A percentile compares a stretch with the other conserved stretches of the same genome.
phyloP scores from a whole-genome alignment of 2,113 vertebrate species.

The Struthidea cinerea region DNA sequence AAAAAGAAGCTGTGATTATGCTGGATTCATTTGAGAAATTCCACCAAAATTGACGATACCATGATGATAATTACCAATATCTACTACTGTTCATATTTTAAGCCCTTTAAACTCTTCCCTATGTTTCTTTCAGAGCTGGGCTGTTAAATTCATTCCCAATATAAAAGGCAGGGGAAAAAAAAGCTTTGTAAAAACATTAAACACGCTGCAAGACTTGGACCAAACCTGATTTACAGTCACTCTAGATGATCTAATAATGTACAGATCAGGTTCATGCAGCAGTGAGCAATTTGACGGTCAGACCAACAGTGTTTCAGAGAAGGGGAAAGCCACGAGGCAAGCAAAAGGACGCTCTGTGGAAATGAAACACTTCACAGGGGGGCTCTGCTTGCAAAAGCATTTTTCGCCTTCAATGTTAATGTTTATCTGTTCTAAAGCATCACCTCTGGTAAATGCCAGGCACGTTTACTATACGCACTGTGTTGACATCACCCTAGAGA shows the following conservation, averaged over 20 bases:
- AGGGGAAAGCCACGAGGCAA: constrained; percentile 13
- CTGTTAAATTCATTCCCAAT: background rate
- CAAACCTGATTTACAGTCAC: constrained; percentile 23
- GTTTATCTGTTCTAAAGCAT: background rate
- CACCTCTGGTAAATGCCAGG: background rate
- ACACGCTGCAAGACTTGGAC: background rate
- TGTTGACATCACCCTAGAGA: background rate
- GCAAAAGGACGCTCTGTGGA: background rate
- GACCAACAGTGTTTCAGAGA: background rate
- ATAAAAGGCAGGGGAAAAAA: background rate
- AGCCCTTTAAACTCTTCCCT: background rate
- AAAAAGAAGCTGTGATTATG: background rate
- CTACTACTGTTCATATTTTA: background rate
- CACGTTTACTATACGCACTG: background rate
- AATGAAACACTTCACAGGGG: background rate
- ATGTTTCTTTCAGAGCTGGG: background rate
- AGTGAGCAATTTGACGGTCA: constrained; percentile 20
- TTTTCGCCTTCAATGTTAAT: background rate
- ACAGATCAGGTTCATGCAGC: constrained; percentile 53
- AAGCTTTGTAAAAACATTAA: background rate
- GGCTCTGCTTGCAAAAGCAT: background rate
- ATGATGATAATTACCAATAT: background rate
- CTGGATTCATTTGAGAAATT: background rate
- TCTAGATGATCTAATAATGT: constrained; percentile 47
- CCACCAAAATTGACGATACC: background rate